phyloP scores from a whole-genome alignment of 2,797 vertebrate genomes.

The Anguilla obscura region DNA sequence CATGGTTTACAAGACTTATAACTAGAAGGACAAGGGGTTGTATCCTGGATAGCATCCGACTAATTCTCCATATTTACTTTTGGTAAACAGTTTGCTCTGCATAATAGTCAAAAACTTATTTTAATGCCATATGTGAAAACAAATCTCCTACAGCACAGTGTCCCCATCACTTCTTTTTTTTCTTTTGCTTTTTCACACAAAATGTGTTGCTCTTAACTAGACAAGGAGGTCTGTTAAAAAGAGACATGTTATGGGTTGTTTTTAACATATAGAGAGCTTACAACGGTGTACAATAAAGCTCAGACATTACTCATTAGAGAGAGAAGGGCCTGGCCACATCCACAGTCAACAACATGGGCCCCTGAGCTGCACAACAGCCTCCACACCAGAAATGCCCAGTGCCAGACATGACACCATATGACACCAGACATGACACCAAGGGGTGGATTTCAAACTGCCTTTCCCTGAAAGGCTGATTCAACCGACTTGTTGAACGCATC shows the following conservation, averaged over 20 bases:
- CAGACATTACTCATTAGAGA: background rate
- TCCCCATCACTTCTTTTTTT: background rate
- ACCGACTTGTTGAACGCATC: constrained; percentile 19
- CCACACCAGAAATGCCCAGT: background rate
- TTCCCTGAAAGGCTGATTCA: background rate
- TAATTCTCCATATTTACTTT: background rate
- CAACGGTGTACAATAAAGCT: background rate
- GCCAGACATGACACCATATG: background rate
- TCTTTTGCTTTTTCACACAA: background rate
- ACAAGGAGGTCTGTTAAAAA: too few species aligned
- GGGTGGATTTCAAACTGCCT: background rate
- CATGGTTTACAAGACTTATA: background rate
- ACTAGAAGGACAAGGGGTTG: background rate
- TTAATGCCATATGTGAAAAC: background rate
- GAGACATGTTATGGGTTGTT: too few species aligned
- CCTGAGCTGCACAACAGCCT: too few species aligned
- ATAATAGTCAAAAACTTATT: background rate
- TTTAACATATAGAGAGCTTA: too few species aligned
- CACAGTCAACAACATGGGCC: background rate
- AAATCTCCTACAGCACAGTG: background rate
- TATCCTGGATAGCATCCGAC: background rate
- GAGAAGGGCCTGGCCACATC: background rate
- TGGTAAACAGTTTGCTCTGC: background rate
- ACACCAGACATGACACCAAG: constrained; percentile 4
- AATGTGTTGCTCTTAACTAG: background rate